Evolutionary conservation across 2,888 invertebrate species (phyloP), one percentile per base, ranked within the genome.

Genomic region (Desoria tigrina): DNA sequence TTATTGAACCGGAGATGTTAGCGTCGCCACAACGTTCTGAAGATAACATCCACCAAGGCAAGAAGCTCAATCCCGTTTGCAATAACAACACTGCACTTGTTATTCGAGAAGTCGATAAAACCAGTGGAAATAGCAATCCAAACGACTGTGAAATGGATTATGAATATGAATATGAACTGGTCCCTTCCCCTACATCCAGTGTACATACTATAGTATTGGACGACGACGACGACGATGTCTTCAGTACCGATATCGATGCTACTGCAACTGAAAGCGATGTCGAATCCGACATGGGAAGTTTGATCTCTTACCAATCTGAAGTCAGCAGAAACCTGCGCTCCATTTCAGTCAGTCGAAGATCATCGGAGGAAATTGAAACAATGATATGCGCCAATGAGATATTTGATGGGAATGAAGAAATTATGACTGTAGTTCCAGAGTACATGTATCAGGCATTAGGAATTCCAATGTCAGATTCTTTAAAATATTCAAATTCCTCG

Each of bases 391-490:
- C 50, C 11, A 28, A 60, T 27, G 32, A 0, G 1, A 14, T 50
- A 4, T 24, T 60, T 14, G 21, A 32, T 21, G 50, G 14, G 50
- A 50, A 60, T 50, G 49, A 18, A 28, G 32, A 60, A 11, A 28
- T 60, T 9, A n/a, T 21, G 21, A 28, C 32, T 3, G 28, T 32
- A 2, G 32, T 60, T 21, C 60, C 50, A 49, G 66, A 66, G 37
- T 32, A 57, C 21, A 57, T 57, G 37, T 39, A 50, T 16, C 37
- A 51, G 28, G 39, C 54, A n/a, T 42, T 62, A 26, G 55, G 51
- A n/a, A 51, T 37, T 53, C n/a, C 21, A n/a, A 3, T 7, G n/a
- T 18, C 9, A 18, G 14, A 42, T 24, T 27, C 26, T 1, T 21
- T 16, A n/a, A 28, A 53, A 51, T 9, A 51, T 2, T 7, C 7